Evolutionary conservation across 2,113 vertebrate genomes (phyloP).

Genomic region (Elephantulus edwardii): DNA sequence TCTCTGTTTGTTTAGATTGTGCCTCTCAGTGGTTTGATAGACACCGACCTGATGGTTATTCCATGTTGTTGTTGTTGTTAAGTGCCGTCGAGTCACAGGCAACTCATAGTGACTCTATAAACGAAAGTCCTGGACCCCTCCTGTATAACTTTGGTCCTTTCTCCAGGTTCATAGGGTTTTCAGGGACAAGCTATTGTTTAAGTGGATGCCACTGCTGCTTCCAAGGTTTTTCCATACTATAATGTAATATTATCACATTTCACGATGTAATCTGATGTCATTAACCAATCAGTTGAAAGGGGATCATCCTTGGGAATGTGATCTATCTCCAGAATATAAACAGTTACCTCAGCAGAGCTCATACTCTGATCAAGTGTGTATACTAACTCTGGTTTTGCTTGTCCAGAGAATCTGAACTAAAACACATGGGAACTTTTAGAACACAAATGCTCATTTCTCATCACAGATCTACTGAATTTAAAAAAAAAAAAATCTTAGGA

Average conservation of each 20-base stretch:
- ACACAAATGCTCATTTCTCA: not conserved
- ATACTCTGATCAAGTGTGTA: not conserved
- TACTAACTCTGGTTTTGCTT: too few species aligned
- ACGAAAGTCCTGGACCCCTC: too few species aligned
- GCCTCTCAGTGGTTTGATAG: too few species aligned
- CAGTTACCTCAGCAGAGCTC: not conserved
- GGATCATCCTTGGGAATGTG: not conserved
- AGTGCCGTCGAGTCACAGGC: too few species aligned
- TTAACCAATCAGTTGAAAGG: not conserved
- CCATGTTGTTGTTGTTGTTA: too few species aligned
- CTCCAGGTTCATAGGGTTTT: too few species aligned
- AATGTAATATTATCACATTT: not conserved
- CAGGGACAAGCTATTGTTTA: too few species aligned
- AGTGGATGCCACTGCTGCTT: too few species aligned
- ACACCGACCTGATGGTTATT: too few species aligned
- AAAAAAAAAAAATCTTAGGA: not conserved
- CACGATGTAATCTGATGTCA: not conserved
- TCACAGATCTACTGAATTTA: not conserved
- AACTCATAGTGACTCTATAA: too few species aligned
- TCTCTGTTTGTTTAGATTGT: not conserved
- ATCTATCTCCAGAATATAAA: not conserved
- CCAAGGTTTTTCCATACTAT: not conserved
- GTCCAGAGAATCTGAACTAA: too few species aligned
- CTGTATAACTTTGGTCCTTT: too few species aligned
- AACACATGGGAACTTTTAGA: not conserved